Evolutionary conservation across 1,140 invertebrate genomes (phyloP).

Genomic region (Luehdorfia chinensis): DNA sequence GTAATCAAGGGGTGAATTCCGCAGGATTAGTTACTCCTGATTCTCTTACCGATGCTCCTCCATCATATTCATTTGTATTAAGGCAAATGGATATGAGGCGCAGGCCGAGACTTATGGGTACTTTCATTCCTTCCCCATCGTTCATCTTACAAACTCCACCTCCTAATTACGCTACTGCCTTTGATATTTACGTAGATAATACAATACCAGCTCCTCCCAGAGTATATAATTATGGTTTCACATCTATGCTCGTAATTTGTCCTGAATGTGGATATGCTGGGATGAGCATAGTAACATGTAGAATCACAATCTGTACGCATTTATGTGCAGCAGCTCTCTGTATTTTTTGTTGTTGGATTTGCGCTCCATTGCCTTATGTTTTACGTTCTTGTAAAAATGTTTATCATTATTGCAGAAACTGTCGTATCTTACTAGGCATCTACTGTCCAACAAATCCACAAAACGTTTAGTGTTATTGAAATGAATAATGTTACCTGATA

Average conservation of each 20-base stretch:
- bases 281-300: constrained; percentile 43
- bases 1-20: constrained; percentile 16
- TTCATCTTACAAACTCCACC: constrained; percentile 62
- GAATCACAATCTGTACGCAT: constrained; percentile 63
- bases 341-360: constrained; percentile 64
- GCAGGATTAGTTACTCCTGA: constrained; percentile 50
- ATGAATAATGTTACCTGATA: too few species aligned
- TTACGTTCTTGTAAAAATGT: constrained; percentile 67
- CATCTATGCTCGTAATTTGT: constrained; percentile 50
- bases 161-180: constrained; percentile 60
- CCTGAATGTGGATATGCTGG: constrained; percentile 62
- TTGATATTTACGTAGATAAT: constrained; percentile 63
- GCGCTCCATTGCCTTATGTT: constrained; percentile 60
- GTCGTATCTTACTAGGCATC: constrained; percentile 56
- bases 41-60: constrained; percentile 59
- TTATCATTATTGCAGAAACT: constrained; percentile 67
- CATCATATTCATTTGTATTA: constrained; percentile 68
- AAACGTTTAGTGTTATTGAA: constrained; percentile 25
- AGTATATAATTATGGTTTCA: constrained; percentile 52
- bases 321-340: constrained; percentile 56
- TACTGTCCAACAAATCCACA: constrained; percentile 62
- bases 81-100: constrained; percentile 51
- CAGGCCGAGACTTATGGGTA: constrained; percentile 59
- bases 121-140: constrained; percentile 64
- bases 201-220: constrained; percentile 39